Conservation (phyloP, 2,888 invertebrate species). For the Luffia ferchaultella region DNA sequence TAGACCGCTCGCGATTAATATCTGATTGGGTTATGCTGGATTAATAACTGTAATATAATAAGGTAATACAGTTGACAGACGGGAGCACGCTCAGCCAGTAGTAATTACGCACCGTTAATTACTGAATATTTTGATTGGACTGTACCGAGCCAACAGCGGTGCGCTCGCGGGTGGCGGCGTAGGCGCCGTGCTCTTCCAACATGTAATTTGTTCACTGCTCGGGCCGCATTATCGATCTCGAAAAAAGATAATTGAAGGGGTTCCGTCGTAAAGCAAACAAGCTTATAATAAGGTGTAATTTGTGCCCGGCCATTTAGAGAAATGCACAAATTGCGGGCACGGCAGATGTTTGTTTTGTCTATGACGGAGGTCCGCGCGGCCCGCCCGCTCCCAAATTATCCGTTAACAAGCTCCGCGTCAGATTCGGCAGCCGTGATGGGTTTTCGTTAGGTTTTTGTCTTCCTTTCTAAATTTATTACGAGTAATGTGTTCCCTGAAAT, state of each 20-base stretch:
- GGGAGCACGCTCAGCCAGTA: no score
- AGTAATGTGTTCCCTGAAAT: conserved; percentile 49
- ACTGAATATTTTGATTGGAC: conserved; percentile 34
- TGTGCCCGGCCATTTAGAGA: conserved; percentile 63
- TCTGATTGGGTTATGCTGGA: no score
- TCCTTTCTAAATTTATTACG: conserved; percentile 56
- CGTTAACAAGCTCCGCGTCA: conserved; percentile 65
- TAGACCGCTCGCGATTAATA: no score
- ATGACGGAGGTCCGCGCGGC: conserved; percentile 54
- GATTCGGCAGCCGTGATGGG: conserved; percentile 66
- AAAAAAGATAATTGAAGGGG: conserved; percentile 65
- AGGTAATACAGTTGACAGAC: no score
- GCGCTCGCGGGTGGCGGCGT: conserved; percentile 12
- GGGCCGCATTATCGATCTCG: conserved; percentile 59
- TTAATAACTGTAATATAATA: no score
- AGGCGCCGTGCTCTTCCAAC: conserved; percentile 35
- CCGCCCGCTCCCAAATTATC: conserved; percentile 47
- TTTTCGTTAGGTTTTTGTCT: conserved; percentile 63
- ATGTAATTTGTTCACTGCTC: conserved; percentile 62
- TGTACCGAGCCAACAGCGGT: background rate
- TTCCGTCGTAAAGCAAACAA: conserved; percentile 66
- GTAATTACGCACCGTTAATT: conserved; percentile 50
- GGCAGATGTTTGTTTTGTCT: conserved; percentile 67
- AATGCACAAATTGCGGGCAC: conserved; percentile 59
- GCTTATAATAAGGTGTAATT: conserved; percentile 67